These are phyloP conservation scores for Poeciliopsis occidentalis DNA, from an alignment of 2,113 vertebrate genomes.

Conservation along the genomic window DNA sequence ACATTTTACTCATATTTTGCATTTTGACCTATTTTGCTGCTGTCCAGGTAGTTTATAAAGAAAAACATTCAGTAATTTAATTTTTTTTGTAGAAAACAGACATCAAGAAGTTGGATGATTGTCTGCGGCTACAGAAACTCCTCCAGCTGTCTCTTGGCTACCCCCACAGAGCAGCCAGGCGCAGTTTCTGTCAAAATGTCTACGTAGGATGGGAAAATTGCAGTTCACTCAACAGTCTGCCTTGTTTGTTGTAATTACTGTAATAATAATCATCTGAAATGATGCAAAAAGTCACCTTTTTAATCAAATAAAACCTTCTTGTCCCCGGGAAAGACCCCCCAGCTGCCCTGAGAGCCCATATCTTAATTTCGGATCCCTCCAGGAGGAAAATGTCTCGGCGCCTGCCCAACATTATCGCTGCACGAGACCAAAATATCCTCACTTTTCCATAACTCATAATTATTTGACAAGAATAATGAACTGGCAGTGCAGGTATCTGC, in stretches of 20 bases:
- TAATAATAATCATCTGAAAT: constrained; percentile 2
- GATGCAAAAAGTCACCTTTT: constrained; percentile 1
- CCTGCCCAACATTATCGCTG: background rate
- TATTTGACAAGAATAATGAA: constrained; percentile 8
- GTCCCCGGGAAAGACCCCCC: constrained; percentile 9
- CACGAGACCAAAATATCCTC: constrained; percentile 1
- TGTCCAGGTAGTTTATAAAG: background rate
- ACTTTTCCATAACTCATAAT: constrained; percentile 2
- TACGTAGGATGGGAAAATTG: constrained; percentile 1
- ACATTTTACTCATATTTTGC: background rate
- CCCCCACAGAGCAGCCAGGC: constrained; percentile 3
- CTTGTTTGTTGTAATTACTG: constrained; percentile 6
- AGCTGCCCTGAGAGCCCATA: background rate
- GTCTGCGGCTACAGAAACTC: background rate
- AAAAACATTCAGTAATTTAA: background rate
- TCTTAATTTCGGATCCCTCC: constrained; percentile 11
- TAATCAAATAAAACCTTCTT: background rate
- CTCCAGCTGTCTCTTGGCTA: background rate
- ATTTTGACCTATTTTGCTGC: background rate
- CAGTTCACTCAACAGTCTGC: background rate
- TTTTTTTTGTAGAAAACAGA: background rate
- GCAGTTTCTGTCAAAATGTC: background rate
- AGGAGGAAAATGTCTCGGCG: constrained; percentile 3
- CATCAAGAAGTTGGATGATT: background rate
- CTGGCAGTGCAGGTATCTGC: background rate